A percentile compares a stretch with the other conserved stretches of the same genome.
Evolutionary conservation across 2,888 invertebrate genomes (phyloP).

Genomic region (Frankliniella fusca): DNA sequence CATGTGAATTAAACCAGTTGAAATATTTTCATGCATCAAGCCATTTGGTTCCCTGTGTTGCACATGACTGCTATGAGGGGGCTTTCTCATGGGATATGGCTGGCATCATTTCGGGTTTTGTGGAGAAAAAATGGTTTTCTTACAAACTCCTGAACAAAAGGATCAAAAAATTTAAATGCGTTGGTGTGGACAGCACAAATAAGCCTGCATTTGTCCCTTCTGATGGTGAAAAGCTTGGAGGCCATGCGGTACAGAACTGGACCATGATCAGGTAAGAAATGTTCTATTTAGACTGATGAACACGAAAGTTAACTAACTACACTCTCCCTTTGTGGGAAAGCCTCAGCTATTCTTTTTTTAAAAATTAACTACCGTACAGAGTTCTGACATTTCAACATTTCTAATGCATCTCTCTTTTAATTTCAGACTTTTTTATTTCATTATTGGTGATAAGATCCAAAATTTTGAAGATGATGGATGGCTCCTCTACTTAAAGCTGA

Average conservation of each 20-base stretch:
- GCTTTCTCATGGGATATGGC: not conserved
- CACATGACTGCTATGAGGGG: not conserved
- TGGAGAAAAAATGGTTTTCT: not conserved
- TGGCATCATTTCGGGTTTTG: not conserved
- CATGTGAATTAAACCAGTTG: not conserved
- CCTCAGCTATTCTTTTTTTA: too few relatives aligned
- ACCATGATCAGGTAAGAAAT: too few relatives aligned
- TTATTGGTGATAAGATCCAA: too few relatives aligned
- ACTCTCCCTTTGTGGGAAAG: too few relatives aligned
- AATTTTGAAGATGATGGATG: not conserved
- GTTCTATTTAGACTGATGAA: too few relatives aligned
- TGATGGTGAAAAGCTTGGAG: not conserved
- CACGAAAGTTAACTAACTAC: too few relatives aligned
- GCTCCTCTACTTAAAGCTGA: not conserved
- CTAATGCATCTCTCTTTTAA: too few relatives aligned
- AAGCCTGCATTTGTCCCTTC: not conserved
- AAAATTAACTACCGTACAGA: too few relatives aligned
- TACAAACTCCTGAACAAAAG: not conserved
- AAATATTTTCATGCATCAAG: not conserved
- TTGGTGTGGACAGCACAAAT: not conserved
- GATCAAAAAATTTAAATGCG: not conserved
- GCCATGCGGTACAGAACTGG: too few relatives aligned
- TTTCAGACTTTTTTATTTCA: too few relatives aligned
- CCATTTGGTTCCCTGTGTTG: not conserved
- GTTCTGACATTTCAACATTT: too few relatives aligned